Evolutionary conservation across 2,113 vertebrate genomes (phyloP), one percentile per base, ranked within the genome.

Genomic region (Silurus meridionalis): DNA sequence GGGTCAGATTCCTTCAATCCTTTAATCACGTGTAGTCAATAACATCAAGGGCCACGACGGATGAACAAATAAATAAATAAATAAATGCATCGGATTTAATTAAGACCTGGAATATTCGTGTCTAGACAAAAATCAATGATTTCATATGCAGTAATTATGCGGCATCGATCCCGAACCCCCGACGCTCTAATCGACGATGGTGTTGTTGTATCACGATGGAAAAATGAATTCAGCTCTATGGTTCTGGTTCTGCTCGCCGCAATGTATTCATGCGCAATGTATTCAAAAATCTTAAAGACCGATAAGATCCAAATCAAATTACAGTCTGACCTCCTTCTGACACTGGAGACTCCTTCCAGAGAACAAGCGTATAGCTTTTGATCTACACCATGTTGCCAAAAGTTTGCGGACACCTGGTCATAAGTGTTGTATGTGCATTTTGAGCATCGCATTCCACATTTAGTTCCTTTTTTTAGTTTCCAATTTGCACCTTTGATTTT

Each of bases 71-170:
- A 17, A 57, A 77, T 25, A n/a, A 23, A 48, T 72, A 21, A 50
- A 23, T 23, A 52, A 75, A 53, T 75, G 23, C 25, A 57, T 15
- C 14, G 5, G 13, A 57, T 57, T 57, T 52, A 10, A 53, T n/a
- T 6, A 53, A 1, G 21, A n/a, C 13, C 6, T 57, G 75, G 75
- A 57, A 78, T 78, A 19, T 78, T 78, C 14, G 25, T 8, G 13
- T 57, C 52, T 28, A 25, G 75, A 28, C 52, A 57, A 25, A 78
- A 78, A 78, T 78, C 75, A 57, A 78, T 55, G 10, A 53, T 77
- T 75, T 75, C 48, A 7, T n/a, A 53, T n/a, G 74, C 48, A 14
- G 21, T 8, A 55, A 57, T 28, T 79, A 37, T 37, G 37, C 57
- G n/a, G 23, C 52, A 57, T 19, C 19, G 77, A 77, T 55, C n/a